Conservation (phyloP, 2,888 invertebrate species). For the Blera fallax region DNA sequence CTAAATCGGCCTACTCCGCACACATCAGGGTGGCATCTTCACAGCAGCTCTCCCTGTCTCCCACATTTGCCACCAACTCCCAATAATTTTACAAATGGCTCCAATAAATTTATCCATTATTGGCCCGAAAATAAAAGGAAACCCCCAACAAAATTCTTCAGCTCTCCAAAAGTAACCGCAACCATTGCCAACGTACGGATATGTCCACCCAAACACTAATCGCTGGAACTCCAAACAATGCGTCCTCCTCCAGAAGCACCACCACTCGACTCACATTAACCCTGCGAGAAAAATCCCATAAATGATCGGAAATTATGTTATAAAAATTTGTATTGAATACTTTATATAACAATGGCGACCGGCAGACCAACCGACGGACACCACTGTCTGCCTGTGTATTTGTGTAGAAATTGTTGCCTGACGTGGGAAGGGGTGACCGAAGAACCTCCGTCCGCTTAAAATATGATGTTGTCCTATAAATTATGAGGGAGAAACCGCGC, state of each 20-base stretch:
- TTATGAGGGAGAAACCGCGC: conserved; percentile 49
- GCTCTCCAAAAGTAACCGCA: neutral
- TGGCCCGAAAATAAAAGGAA: conserved; percentile 39
- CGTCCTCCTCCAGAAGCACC: conserved; percentile 61
- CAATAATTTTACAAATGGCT: conserved; percentile 45
- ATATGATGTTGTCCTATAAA: conserved; percentile 57
- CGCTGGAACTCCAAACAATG: conserved; percentile 59
- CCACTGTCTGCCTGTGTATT: neutral
- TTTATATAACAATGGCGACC: conserved; percentile 49
- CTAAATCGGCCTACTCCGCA: neutral
- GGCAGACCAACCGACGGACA: too few relatives aligned
- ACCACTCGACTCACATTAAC: conserved; percentile 29
- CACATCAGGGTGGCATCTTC: conserved; percentile 35
- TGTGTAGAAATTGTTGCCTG: neutral
- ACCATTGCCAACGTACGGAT: conserved; percentile 14
- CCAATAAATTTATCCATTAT: conserved; percentile 63
- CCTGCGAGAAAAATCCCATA: conserved; percentile 32
- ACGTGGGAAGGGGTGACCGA: conserved; percentile 2
- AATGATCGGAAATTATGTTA: conserved; percentile 69
- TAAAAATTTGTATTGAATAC: conserved; percentile 65
- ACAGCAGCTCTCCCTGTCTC: neutral
- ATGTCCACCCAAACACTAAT: conserved; percentile 63
- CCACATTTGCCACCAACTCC: neutral
- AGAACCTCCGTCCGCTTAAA: conserved; percentile 11
- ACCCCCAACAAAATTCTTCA: conserved; percentile 40